Percentiles rank a stretch among this genome's conserved stretches.
phyloP scores from a whole-genome alignment of 2,888 invertebrate genomes.

The Callyntrura guangdongensis region DNA sequence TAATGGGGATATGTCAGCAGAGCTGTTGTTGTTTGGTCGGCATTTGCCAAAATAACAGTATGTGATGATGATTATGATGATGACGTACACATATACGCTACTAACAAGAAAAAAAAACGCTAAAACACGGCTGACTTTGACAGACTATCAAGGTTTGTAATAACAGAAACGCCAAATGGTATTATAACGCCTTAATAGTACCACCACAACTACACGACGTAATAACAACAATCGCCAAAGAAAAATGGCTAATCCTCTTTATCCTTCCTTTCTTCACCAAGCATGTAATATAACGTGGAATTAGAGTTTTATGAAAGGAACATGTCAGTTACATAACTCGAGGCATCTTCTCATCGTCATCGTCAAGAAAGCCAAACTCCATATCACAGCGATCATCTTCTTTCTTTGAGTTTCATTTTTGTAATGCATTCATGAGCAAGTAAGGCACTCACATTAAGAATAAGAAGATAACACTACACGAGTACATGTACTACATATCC shows the following conservation, averaged over 20 bases:
- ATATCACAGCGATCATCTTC: constrained; percentile 5
- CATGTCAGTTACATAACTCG: constrained; percentile 75
- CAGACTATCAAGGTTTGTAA: neutral
- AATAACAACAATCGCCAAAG: constrained; percentile 9
- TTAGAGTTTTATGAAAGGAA: constrained; percentile 71
- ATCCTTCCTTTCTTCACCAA: constrained; percentile 28
- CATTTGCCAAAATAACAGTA: constrained; percentile 74
- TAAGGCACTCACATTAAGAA: constrained; percentile 27
- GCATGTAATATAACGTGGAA: constrained; percentile 51
- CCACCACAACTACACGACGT: neutral
- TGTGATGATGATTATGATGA: neutral
- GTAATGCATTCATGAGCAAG: constrained; percentile 44
- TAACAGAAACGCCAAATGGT: neutral
- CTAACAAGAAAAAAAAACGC: constrained; percentile 29
- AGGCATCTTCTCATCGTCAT: constrained; percentile 43
- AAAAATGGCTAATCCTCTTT: constrained; percentile 51
- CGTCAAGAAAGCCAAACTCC: neutral
- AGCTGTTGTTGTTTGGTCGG: constrained; percentile 73
- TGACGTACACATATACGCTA: neutral
- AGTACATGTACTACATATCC: neutral
- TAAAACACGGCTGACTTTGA: constrained; percentile 44
- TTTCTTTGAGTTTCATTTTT: constrained; percentile 33
- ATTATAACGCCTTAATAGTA: neutral
- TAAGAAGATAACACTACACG: constrained; percentile 44
- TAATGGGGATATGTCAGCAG: constrained; percentile 73